Percentiles rank a stretch among this genome's conserved stretches.
These are phyloP conservation scores for Strigops habroptila DNA, from an alignment of 2,113 vertebrate genomes.

Conservation along the genomic window DNA sequence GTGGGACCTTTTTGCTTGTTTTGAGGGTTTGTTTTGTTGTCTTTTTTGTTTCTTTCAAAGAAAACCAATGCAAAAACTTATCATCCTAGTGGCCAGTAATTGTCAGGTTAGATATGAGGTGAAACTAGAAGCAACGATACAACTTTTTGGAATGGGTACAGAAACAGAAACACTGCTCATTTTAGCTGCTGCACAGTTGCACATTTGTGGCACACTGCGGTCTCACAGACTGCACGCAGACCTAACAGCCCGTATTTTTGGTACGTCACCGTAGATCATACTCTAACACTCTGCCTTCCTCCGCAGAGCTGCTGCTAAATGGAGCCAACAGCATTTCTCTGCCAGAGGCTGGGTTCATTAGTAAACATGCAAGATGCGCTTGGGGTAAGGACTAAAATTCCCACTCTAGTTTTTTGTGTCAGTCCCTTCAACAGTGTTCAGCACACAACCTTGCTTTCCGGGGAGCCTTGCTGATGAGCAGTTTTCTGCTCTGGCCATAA, in stretches of 20 bases:
- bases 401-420: background rate
- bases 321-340: background rate
- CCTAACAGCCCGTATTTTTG: background rate
- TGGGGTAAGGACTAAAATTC: background rate
- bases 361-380: background rate
- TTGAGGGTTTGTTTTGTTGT: background rate
- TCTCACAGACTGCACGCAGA: background rate
- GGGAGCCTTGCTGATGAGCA: background rate
- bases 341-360: background rate
- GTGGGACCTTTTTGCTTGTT: background rate
- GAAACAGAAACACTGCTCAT: background rate
- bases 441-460: background rate
- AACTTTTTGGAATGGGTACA: background rate
- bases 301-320: background rate
- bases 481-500: background rate
- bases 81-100: background rate
- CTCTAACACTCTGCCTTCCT: background rate
- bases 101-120: background rate
- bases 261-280: background rate
- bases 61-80: background rate
- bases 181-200: background rate
- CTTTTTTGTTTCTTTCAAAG: background rate
- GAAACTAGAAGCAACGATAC: background rate
- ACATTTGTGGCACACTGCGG: background rate
- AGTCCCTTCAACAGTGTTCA: rapidly evolving